phyloP scores from a whole-genome alignment of 2,113 vertebrate species.

The Scophthalmus maximus region DNA sequence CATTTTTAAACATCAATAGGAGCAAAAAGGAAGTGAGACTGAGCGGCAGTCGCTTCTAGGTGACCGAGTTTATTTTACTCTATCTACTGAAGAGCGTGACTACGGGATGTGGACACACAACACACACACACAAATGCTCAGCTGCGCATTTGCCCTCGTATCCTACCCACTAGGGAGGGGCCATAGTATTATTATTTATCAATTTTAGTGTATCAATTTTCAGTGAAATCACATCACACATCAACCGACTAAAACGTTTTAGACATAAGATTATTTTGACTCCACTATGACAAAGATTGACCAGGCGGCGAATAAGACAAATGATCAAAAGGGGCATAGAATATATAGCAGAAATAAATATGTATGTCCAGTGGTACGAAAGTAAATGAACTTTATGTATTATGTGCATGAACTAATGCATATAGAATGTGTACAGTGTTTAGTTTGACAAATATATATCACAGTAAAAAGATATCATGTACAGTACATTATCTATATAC shows the following conservation, averaged over 20 bases:
- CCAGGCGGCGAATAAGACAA: too few relatives aligned
- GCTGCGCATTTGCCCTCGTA: not conserved
- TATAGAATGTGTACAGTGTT: not conserved
- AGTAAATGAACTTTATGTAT: not conserved
- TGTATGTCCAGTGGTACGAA: too few relatives aligned
- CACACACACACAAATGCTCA: not conserved
- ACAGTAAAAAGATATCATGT: too few relatives aligned
- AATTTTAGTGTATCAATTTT: not conserved
- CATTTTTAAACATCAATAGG: conserved; percentile 13
- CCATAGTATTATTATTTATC: not conserved
- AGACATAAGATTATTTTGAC: too few relatives aligned
- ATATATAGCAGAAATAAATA: too few relatives aligned
- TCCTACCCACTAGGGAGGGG: not conserved
- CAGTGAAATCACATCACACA: not conserved
- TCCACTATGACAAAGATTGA: too few relatives aligned
- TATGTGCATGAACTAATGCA: not conserved
- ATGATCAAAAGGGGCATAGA: too few relatives aligned
- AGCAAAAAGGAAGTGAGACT: not conserved
- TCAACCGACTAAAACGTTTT: too few relatives aligned
- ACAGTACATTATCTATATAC: too few relatives aligned
- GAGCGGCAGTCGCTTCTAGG: not conserved
- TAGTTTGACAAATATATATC: not conserved
- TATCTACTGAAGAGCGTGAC: not conserved
- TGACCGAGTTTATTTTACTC: conserved; percentile 39
- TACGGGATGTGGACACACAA: not conserved